Base-by-base conservation (phyloP, 1,140 invertebrate genomes). In the Araneus ventricosus region DNA sequence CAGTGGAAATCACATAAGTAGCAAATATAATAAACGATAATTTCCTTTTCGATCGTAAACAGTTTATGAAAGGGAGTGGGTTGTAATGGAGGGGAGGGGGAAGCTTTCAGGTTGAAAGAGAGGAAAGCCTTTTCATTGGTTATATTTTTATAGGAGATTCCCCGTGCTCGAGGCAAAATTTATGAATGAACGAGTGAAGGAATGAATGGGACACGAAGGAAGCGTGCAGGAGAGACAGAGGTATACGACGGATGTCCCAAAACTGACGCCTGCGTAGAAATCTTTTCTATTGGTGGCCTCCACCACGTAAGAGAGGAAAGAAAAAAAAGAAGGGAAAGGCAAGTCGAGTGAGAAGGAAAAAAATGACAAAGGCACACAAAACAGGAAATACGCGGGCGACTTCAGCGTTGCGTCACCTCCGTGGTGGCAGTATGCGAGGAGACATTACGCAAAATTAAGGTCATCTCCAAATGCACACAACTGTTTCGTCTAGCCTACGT, bases 401-500 rank as follows among this genome's bases (percentile, higher is more conserved):
- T 75, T 37, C n/a, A 10, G 17, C 17, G 70, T 75, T 75, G 30
- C 70, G 70, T 75, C 70, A 75, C 70, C 70, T 75, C 70, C 70
- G 20, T 14, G 63, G n/a, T 67, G n/a, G 63, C 63, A 10, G 63
- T 67, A 37, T 34, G 67, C 27, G 17, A 75, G 67, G 27, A 75
- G 67, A 75, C 70, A 75, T 75, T 75, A 75, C 30, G 30, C 70
- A 75, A 75, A 75, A 75, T 75, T 75, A 75, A 75, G 70, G 70
- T 75, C 70, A 75, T 75, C 27, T 75, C 70, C 70, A 22, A 75
- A 75, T 34, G 30, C 70, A 75, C 70, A 75, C 70, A 75, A 75
- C 70, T 75, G 70, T 75, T 75, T 75, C 70, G 70, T 75, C 70
- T 75, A 30, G 70, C 70, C 70, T 75, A 75, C 70, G 70, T 75